These are phyloP conservation scores for Drosophila kepulauana DNA, from an alignment of 1,140 invertebrate genomes.

Conservation along the genomic window DNA sequence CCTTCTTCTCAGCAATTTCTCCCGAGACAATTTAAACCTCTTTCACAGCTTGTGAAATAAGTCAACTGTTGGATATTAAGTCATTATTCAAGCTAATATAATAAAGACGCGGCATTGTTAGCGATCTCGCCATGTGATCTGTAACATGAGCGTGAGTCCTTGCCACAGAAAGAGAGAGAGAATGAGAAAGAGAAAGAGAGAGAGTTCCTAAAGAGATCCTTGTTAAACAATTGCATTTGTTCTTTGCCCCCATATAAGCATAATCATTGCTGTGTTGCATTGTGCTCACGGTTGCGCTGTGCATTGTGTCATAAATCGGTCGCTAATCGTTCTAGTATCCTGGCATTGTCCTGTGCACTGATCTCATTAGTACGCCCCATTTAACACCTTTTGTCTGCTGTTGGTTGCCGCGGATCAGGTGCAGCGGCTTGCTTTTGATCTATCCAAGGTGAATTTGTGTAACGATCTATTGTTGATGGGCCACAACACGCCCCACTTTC, in stretches of 20 bases:
- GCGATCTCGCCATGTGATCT: conserved; percentile 7
- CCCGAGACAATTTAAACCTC: neutral
- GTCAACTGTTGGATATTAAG: conserved; percentile 42
- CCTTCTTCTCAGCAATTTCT: neutral
- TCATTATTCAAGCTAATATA: conserved; percentile 59
- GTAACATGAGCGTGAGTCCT: conserved; percentile 12
- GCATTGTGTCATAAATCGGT: conserved; percentile 44
- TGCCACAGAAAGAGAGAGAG: neutral
- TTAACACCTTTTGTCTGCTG: conserved; percentile 72
- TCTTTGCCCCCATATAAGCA: conserved; percentile 11
- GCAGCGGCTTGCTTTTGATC: conserved; percentile 57
- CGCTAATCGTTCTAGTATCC: conserved; percentile 29
- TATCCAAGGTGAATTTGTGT: conserved; percentile 14
- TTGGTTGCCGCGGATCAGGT: conserved; percentile 56
- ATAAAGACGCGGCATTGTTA: conserved; percentile 11
- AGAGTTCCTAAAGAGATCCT: neutral
- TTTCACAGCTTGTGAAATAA: conserved; percentile 14
- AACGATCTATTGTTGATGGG: conserved; percentile 33
- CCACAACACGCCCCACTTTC: conserved; percentile 46
- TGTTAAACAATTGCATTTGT: conserved; percentile 49
- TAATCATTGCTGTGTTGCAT: conserved; percentile 13
- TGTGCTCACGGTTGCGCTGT: conserved; percentile 16
- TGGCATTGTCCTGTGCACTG: conserved; percentile 56
- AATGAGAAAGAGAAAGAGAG: too few species aligned
- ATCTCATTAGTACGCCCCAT: conserved; percentile 84